Percentiles rank a stretch among this genome's conserved stretches.
Evolutionary conservation across 2,113 vertebrate species (phyloP).

Genomic region (Pleuronectes platessa): DNA sequence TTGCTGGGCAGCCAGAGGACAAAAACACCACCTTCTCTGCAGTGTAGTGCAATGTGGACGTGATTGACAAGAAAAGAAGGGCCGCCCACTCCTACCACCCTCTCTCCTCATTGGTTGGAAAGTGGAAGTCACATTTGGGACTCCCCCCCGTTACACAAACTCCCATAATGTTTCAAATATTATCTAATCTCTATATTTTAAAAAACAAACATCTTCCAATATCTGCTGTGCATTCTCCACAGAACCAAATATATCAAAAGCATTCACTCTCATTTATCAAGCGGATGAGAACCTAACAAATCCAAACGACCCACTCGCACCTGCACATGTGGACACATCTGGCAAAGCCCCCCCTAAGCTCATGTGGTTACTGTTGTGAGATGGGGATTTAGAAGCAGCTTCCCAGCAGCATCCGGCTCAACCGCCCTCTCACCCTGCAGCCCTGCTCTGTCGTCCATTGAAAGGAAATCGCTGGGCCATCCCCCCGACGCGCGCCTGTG

Average conservation of each 20-base stretch:
- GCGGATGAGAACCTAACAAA: neutral
- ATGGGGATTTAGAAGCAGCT: neutral
- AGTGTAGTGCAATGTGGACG: slow-evolving; percentile 46
- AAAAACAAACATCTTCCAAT: too few relatives aligned
- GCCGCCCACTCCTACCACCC: slow-evolving; percentile 26
- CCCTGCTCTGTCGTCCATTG: slow-evolving; percentile 45
- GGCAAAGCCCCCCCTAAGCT: neutral
- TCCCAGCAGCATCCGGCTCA: neutral
- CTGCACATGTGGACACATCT: neutral
- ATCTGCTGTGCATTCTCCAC: too few relatives aligned
- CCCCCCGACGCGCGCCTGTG: slow-evolving; percentile 70
- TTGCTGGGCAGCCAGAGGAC: slow-evolving; percentile 38
- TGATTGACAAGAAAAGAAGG: slow-evolving; percentile 29
- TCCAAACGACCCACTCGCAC: neutral
- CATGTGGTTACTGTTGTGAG: too few relatives aligned
- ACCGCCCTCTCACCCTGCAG: neutral
- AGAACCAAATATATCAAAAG: too few relatives aligned
- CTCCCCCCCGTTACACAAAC: slow-evolving; percentile 47
- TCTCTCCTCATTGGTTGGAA: slow-evolving; percentile 60
- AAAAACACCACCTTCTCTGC: slow-evolving; percentile 39
- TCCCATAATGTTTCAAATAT: neutral
- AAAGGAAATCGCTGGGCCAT: slow-evolving; percentile 62
- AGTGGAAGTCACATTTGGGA: slow-evolving; percentile 52
- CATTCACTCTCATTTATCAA: neutral
- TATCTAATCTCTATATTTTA: too few relatives aligned